Base-by-base conservation (phyloP, 1,140 invertebrate genomes). In the Pygmarrhopalites habei region DNA sequence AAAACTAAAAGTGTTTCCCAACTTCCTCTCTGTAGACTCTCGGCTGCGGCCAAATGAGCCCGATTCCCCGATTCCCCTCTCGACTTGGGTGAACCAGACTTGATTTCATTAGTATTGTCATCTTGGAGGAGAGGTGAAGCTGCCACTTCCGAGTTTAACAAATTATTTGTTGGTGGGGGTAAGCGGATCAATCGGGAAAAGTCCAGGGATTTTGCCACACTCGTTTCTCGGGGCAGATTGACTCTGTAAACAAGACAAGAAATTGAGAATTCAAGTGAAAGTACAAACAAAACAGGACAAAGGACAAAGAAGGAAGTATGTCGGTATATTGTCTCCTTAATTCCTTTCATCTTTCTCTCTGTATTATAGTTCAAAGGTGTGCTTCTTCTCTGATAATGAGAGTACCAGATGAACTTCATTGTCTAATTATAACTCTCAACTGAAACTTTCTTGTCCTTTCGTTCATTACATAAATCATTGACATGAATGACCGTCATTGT, bases 181-280 rank as follows among this genome's bases (percentile, higher is more conserved):
- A 71, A 25, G 5, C 69, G 64, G 43, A 66, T 66, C 17, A 68
- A 25, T 47, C 64, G 41, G 25, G 55, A 60, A 35, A 71, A 71
- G 56, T 71, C 69, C 32, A 71, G 32, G 7, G 69, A 65, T 57
- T 71, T 71, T 4, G 66, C 69, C 29, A 71, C 63, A 39, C 64
- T 68, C 19, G 64, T 68, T 47, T 70, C 68, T 28, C 65, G 60
- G 1, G 68, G 68, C 30, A 70, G 65, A 23, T 58, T 58, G 30
- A 68, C 69, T 52, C 69, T 68, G 41, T 1, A 44, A 51, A 59
- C n/a, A 56, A 10, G n/a, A n/a, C n/a, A n/a, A n/a, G n/a, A n/a
- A n/a, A 7, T 5, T 14, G n/a, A 44, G n/a, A 10, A 59, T 46
- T 46, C 10, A 41, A n/a, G n/a, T n/a, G n/a, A n/a, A n/a, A n/a